Percentiles rank a stretch among this genome's conserved stretches.
Evolutionary conservation across 2,888 invertebrate genomes (phyloP).

Genomic region (Andricus curvator): DNA sequence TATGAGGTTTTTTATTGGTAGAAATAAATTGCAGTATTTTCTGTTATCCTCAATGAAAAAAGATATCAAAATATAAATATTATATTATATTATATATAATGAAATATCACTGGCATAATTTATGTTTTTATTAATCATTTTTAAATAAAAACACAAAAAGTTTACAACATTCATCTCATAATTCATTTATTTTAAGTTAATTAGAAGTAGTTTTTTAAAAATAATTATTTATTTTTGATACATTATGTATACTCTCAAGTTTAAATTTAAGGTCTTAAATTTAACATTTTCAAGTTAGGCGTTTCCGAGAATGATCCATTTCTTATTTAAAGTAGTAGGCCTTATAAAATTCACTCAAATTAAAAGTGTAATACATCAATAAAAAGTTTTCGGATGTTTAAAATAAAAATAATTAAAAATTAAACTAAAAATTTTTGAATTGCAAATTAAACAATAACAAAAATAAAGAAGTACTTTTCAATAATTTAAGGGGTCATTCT

Average conservation of each 20-base stretch:
- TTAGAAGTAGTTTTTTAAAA: background rate
- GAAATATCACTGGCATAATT: constrained; percentile 35
- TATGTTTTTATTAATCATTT: constrained; percentile 39
- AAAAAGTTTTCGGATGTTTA: too few species aligned
- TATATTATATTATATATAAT: constrained; percentile 19
- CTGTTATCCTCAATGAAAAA: constrained; percentile 25
- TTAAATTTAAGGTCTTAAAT: background rate
- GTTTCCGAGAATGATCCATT: background rate
- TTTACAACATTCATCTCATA: background rate
- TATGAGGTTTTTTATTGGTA: background rate
- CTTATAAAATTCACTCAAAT: too few species aligned
- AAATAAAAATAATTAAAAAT: too few species aligned
- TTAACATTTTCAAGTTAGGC: background rate
- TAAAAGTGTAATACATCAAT: too few species aligned
- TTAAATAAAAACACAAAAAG: constrained; percentile 30
- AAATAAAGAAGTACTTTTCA: too few species aligned
- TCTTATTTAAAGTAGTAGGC: too few species aligned
- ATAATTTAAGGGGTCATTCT: too few species aligned
- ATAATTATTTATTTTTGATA: background rate
- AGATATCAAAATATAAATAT: constrained; percentile 28
- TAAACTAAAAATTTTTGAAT: too few species aligned
- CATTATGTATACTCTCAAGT: background rate
- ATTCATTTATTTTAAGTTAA: background rate
- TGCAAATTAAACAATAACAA: too few species aligned
- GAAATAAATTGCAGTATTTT: constrained; percentile 15